A percentile compares a stretch with the other conserved stretches of the same genome.
phyloP scores from a whole-genome alignment of 2,113 vertebrate genomes.

The Pycnonotus jocosus region DNA sequence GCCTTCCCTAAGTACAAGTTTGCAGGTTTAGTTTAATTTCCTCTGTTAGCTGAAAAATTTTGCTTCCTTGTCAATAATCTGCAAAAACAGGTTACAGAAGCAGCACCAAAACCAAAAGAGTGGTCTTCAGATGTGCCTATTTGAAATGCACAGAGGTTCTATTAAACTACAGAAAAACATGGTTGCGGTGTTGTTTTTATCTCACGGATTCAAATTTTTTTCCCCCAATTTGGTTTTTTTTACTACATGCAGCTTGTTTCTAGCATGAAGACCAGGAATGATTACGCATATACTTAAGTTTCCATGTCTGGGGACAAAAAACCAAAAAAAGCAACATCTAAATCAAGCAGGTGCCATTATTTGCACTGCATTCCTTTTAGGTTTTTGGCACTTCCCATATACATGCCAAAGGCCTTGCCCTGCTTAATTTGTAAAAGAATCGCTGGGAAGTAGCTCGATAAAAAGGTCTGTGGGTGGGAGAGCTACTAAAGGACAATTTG shows the following conservation, averaged over 20 bases:
- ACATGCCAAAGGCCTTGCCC: not conserved
- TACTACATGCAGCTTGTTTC: not conserved
- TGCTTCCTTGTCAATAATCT: not conserved
- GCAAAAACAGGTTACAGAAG: not conserved
- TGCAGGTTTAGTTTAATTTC: not conserved
- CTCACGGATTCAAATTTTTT: not conserved
- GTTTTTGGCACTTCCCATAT: not conserved
- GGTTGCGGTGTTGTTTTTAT: not conserved
- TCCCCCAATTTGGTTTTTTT: not conserved
- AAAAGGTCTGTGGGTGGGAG: not conserved
- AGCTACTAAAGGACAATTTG: not conserved
- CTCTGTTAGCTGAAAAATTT: not conserved
- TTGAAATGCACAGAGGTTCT: not conserved
- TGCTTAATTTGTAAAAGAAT: not conserved
- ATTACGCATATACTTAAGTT: not conserved
- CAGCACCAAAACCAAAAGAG: not conserved
- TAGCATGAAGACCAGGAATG: not conserved
- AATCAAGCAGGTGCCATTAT: not conserved
- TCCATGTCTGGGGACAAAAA: not conserved
- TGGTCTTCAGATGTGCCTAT: not conserved
- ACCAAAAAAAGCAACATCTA: not conserved
- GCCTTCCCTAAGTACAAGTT: not conserved
- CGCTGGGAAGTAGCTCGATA: not conserved
- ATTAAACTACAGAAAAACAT: not conserved
- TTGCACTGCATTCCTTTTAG: not conserved